These are phyloP conservation scores for Micronisus gabar DNA, from an alignment of 2,113 vertebrate genomes.

Conservation along the genomic window DNA sequence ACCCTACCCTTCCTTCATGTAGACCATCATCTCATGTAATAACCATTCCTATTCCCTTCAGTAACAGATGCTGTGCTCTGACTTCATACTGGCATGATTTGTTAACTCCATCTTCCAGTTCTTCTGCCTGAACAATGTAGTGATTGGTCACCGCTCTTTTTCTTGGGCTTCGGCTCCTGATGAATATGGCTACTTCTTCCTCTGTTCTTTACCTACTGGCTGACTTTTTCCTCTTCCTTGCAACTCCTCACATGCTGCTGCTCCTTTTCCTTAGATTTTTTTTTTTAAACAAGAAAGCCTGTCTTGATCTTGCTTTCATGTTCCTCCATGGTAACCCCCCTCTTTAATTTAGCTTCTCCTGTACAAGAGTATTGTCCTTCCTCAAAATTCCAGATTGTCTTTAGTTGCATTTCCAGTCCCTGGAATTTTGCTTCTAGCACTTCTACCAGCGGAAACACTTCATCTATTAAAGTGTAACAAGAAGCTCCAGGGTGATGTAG, in stretches of 20 bases:
- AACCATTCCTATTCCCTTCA: not conserved
- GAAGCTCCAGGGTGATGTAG: not conserved
- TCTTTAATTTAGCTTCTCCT: not conserved
- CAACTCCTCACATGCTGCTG: not conserved
- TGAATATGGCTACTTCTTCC: not conserved
- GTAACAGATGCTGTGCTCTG: not conserved
- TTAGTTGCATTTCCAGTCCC: not conserved
- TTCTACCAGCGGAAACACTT: not conserved
- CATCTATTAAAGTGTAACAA: not conserved
- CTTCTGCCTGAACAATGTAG: not conserved
- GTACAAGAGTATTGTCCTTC: not conserved
- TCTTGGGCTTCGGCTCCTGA: not conserved
- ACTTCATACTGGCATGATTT: not conserved
- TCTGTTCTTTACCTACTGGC: not conserved
- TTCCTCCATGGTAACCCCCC: not conserved
- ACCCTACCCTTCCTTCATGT: not conserved
- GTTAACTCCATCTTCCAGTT: not conserved
- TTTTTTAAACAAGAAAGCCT: not conserved
- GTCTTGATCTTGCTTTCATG: not conserved
- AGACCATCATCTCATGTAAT: not conserved
- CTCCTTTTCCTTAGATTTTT: not conserved
- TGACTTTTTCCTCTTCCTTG: not conserved
- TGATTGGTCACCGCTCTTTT: not conserved
- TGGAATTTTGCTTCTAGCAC: not conserved
- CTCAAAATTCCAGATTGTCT: not conserved